A percentile compares a stretch with the other conserved stretches of the same genome.
Conservation (phyloP, 2,113 vertebrate species). For the Chaetops frenatus region DNA sequence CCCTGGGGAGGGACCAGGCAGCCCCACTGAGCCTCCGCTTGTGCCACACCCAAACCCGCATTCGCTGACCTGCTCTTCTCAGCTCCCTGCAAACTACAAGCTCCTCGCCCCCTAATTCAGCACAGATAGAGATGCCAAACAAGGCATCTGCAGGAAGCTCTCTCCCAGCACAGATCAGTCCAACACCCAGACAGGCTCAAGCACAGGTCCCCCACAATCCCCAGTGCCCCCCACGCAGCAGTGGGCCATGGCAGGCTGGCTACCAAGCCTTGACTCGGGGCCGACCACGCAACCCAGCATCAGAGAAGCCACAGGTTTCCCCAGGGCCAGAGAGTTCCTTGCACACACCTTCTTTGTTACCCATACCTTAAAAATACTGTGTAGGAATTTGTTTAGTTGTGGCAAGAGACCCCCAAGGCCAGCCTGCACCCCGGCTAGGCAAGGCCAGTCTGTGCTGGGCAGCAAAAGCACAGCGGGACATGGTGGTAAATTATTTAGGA, state of each 20-base stretch:
- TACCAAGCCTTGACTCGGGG: background rate
- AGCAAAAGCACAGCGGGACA: background rate
- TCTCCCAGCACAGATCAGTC: background rate
- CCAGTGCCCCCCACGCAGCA: background rate
- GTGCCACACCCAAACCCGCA: background rate
- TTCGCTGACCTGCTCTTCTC: background rate
- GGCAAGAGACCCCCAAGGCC: background rate
- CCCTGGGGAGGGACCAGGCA: background rate
- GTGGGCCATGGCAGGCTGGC: background rate
- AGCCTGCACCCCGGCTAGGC: background rate
- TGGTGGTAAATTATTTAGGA: background rate
- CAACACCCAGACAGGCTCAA: background rate
- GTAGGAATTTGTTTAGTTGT: background rate
- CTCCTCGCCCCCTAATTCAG: background rate
- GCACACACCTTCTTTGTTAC: background rate
- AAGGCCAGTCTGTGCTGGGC: background rate
- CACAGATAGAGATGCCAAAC: background rate
- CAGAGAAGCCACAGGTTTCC: background rate
- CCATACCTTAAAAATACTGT: background rate
- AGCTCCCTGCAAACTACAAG: background rate
- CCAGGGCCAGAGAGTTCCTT: background rate
- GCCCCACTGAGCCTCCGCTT: background rate
- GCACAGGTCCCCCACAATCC: background rate
- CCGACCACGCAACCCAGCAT: fast-evolving
- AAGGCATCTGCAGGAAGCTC: background rate